Base-by-base conservation (phyloP, 2,888 invertebrate species). In the Palloptera scutellata region DNA sequence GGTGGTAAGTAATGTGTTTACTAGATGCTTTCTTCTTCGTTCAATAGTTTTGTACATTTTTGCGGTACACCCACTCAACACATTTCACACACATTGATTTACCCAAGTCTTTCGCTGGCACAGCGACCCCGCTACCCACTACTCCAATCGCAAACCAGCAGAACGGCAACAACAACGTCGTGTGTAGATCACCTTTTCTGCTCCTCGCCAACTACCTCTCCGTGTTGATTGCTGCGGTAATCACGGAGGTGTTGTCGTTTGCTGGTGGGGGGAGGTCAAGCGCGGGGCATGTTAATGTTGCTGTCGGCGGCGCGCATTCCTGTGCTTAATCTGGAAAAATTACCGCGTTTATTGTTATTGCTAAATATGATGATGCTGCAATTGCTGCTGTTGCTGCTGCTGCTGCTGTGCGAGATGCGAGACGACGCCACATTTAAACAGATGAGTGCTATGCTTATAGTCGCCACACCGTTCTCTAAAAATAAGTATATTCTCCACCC, bases 51-150 rank as follows among this genome's bases (percentile, higher is more conserved):
- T 55, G 43, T 51, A 19, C 40, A 45, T 45, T 63, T 40, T 45
- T 48, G 64, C 41, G 55, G 9, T 40, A 57, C 61, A 51, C 42
- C 66, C 61, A 62, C 66, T 43, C 30, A 48, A 12, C 61, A 20
- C n/a, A n/a, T n/a, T n/a, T n/a, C n/a, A n/a, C 57, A 30, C 30
- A 30, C 30, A 30, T 30, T 30, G 30, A 30, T 30, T 30, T 30
- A 30, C 30, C 30, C 3, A 30, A 30, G 30, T 30, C 30, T 30
- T 30, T 30, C 3, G 30, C 30, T 30, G 30, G 30, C 30, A 30
- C 30, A 30, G 30, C 30, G 30, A 2, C 3, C 30, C 30, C 30
- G 30, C 30, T 30, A 6, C 30, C 30, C 6, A 30, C 30, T 30
- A 6, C 30, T 30, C 30, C 30, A 30, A 4, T 30, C 6, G 30